Conservation (phyloP, 2,113 vertebrate genomes). For the Verasper variegatus region DNA sequence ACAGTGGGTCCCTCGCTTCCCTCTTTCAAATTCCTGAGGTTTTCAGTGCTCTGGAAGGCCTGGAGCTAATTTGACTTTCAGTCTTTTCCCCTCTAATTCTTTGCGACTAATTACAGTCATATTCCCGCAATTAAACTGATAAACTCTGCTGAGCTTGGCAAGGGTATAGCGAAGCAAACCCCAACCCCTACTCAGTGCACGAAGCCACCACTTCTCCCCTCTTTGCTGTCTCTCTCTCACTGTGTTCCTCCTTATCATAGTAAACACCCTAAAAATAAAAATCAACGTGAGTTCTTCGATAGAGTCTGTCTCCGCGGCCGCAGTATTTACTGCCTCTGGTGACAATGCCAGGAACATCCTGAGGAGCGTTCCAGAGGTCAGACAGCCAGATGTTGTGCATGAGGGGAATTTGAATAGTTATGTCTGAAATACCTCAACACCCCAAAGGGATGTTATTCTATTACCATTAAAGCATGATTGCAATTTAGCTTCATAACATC, state of each 20-base stretch:
- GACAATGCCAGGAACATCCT: conserved; percentile 72
- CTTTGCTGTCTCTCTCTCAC: neutral
- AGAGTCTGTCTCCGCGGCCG: conserved; percentile 62
- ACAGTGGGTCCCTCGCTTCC: conserved; percentile 62
- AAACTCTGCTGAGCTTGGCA: conserved; percentile 74
- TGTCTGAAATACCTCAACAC: conserved; percentile 49
- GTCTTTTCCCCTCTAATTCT: conserved; percentile 78
- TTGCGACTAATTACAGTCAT: conserved; percentile 77
- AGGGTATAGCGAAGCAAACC: conserved; percentile 31
- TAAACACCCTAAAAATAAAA: conserved; percentile 76
- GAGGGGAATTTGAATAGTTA: conserved; percentile 36
- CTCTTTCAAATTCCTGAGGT: conserved; percentile 80
- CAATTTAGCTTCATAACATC: conserved; percentile 24
- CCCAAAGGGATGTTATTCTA: conserved; percentile 24
- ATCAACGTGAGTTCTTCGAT: conserved; percentile 61
- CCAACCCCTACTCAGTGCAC: conserved; percentile 11
- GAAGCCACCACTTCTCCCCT: conserved; percentile 32
- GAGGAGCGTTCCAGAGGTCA: conserved; percentile 72
- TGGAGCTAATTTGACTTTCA: conserved; percentile 81
- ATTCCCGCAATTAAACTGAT: conserved; percentile 80
- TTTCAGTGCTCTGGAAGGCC: conserved; percentile 70
- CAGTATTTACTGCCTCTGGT: conserved; percentile 70
- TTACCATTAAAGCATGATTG: conserved; percentile 38
- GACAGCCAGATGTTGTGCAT: conserved; percentile 72
- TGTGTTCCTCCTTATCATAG: conserved; percentile 28